These are phyloP conservation scores for Paralinhomoeus sp. DNA, from an alignment of 2,888 invertebrate species.

Conservation along the genomic window DNA sequence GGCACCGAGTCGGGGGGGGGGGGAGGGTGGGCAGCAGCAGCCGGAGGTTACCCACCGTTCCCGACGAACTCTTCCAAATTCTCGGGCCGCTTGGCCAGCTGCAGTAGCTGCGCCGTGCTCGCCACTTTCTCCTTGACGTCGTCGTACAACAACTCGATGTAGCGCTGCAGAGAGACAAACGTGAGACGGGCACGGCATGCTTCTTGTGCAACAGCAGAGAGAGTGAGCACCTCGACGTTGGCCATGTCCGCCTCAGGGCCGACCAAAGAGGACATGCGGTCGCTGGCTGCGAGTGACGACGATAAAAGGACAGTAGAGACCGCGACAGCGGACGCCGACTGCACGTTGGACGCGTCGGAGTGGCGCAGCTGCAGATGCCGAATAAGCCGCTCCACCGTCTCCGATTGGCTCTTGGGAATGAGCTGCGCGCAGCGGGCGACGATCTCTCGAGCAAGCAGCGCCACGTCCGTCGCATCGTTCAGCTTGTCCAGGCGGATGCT, in stretches of 20 bases:
- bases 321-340: too few species aligned
- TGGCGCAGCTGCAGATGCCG: conserved; percentile 42
- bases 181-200: too few species aligned
- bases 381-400: conserved; percentile 65
- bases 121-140: conserved; percentile 56
- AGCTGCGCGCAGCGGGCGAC: conserved; percentile 53
- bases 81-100: conserved; percentile 72
- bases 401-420: conserved; percentile 53
- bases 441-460: conserved; percentile 53
- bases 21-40: neutral
- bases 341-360: too few species aligned
- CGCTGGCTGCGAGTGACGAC: too few species aligned
- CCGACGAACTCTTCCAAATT: conserved; percentile 73
- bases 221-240: too few species aligned
- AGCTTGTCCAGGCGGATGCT: conserved; percentile 52
- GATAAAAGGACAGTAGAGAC: too few species aligned
- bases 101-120: conserved; percentile 68
- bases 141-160: conserved; percentile 85
- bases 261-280: too few species aligned
- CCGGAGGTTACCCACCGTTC: conserved; percentile 45
- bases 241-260: too few species aligned
- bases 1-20: neutral
- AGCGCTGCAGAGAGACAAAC: conserved; percentile 37
- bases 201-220: too few species aligned
- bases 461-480: conserved; percentile 52